These are phyloP conservation scores for Bovichtus variegatus DNA, from an alignment of 2,797 vertebrate species.

Conservation along the genomic window DNA sequence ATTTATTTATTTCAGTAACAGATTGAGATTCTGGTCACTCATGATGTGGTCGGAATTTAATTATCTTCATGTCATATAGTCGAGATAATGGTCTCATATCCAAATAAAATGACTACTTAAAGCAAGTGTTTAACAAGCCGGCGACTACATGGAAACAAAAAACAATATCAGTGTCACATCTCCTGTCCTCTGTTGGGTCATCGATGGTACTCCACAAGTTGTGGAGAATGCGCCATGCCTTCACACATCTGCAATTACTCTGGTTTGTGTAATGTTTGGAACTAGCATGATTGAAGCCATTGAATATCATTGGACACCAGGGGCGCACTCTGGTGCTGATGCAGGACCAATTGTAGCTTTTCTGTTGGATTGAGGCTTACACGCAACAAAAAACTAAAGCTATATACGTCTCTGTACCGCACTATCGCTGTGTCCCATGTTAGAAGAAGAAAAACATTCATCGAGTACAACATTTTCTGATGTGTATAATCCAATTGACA, in stretches of 20 bases:
- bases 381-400: not conserved
- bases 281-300: not conserved
- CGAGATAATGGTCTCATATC: not conserved
- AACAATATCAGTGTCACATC: not conserved
- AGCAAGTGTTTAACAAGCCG: not conserved
- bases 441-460: not conserved
- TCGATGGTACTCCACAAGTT: not conserved
- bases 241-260: constrained; percentile 22
- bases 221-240: constrained; percentile 3
- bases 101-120: not conserved
- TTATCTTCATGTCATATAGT: not conserved
- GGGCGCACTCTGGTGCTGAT: constrained; percentile 1
- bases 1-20: not conserved
- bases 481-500: not conserved
- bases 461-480: not conserved
- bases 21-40: not conserved
- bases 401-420: not conserved
- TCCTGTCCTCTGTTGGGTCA: not conserved
- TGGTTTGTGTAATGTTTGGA: not conserved
- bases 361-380: constrained; percentile 1
- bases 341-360: not conserved
- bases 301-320: not conserved
- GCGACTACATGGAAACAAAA: not conserved
- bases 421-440: not conserved
- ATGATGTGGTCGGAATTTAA: not conserved